A percentile compares a stretch with the other conserved stretches of the same genome.
Evolutionary conservation across 2,113 vertebrate genomes (phyloP).

Genomic region (Phocoena phocoena): DNA sequence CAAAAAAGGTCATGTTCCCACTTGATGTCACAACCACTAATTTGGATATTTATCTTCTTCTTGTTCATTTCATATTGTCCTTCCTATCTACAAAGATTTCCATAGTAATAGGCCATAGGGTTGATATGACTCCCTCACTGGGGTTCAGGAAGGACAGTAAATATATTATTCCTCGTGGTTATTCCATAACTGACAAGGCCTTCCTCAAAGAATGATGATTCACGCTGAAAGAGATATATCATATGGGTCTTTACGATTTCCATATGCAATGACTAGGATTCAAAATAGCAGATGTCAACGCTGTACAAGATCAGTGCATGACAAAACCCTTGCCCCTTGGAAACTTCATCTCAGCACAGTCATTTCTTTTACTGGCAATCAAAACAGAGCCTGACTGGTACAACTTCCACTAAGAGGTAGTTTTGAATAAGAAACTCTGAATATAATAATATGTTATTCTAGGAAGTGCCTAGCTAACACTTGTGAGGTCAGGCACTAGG

Average conservation of each 20-base stretch:
- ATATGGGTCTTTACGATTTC: neutral
- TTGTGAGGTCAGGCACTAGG: neutral
- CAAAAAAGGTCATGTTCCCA: constrained; percentile 57
- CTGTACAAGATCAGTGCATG: neutral
- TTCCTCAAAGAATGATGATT: neutral
- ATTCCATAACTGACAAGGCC: neutral
- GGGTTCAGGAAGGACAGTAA: neutral
- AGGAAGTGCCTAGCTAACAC: neutral
- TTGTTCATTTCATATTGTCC: neutral
- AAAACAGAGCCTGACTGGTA: neutral
- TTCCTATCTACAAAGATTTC: neutral
- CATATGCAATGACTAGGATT: neutral
- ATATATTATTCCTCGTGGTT: neutral
- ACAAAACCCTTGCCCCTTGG: neutral
- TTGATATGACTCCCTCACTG: neutral
- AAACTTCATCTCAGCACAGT: neutral
- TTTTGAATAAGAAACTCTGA: neutral
- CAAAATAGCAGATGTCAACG: neutral
- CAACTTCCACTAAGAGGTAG: neutral
- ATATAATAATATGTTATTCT: neutral
- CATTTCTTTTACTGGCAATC: neutral
- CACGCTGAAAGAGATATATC: neutral
- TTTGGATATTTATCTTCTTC: constrained; percentile 27
- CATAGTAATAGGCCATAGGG: neutral
- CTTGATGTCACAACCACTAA: neutral